These are phyloP conservation scores for Trichogramma pretiosum DNA, from an alignment of 1,140 invertebrate species.

Conservation along the genomic window DNA sequence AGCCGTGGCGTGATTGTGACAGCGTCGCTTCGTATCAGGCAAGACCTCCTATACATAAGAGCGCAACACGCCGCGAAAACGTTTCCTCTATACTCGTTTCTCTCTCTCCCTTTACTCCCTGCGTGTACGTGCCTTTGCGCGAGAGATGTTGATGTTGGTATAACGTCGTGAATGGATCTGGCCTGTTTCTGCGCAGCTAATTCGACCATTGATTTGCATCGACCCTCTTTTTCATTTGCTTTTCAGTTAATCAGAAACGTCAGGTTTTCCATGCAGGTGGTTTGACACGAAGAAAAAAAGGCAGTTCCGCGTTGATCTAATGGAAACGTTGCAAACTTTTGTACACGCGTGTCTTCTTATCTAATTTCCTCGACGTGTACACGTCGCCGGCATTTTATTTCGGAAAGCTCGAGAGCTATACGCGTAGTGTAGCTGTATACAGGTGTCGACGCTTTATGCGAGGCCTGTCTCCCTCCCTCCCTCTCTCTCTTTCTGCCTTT, in stretches of 20 bases:
- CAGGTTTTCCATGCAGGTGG: too few species aligned
- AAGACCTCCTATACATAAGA: too few species aligned
- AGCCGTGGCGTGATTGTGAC: constrained; percentile 29
- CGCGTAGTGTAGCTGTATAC: too few species aligned
- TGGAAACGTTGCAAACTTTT: too few species aligned
- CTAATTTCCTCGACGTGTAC: neutral
- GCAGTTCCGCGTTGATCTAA: too few species aligned
- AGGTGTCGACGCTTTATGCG: too few species aligned
- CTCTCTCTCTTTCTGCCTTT: too few species aligned
- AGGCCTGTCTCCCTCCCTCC: too few species aligned
- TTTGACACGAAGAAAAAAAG: too few species aligned
- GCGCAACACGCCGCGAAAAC: constrained; percentile 9
- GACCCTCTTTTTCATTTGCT: neutral
- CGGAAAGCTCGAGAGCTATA: too few species aligned
- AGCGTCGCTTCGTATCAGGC: constrained; percentile 20
- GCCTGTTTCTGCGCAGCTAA: neutral
- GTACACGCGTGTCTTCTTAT: constrained; percentile 13
- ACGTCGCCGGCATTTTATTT: too few species aligned
- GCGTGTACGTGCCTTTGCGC: neutral
- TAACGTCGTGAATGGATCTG: neutral
- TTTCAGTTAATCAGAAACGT: too few species aligned
- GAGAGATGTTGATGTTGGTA: neutral
- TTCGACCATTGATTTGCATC: neutral
- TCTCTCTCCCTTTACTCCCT: neutral
- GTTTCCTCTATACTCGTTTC: neutral